Evolutionary conservation across 2,797 vertebrate species (phyloP).

Genomic region (Forpus xanthops): DNA sequence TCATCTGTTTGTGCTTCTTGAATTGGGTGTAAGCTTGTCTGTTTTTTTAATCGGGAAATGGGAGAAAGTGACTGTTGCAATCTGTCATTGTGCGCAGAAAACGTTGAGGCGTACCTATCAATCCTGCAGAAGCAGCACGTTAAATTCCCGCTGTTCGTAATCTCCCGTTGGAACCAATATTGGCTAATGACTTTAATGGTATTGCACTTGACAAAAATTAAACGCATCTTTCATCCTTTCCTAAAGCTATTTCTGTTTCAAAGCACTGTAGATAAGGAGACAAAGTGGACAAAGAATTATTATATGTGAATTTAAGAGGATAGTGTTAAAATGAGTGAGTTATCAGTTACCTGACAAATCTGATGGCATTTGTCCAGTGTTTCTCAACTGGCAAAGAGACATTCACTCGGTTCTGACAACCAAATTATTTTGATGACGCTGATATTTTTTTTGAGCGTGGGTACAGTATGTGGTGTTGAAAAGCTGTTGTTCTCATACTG

Average conservation of each 20-base stretch:
- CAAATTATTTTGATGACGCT: background rate
- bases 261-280: background rate
- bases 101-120: background rate
- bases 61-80: background rate
- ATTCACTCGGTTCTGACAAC: background rate
- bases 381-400: background rate
- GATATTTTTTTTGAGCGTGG: background rate
- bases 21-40: background rate
- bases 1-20: background rate
- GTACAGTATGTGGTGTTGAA: background rate
- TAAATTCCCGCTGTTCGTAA: background rate
- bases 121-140: background rate
- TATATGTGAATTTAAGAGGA: background rate
- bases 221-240: constrained; percentile 50
- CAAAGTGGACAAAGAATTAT: background rate
- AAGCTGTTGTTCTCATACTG: background rate
- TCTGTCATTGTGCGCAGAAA: background rate
- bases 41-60: background rate
- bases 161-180: background rate
- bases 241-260: constrained; percentile 24
- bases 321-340: constrained; percentile 12
- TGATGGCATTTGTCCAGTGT: background rate
- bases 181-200: constrained; percentile 31
- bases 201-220: constrained; percentile 21
- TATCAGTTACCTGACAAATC: background rate